Conservation (phyloP, 1,140 invertebrate genomes). For the Tachypleus tridentatus region DNA sequence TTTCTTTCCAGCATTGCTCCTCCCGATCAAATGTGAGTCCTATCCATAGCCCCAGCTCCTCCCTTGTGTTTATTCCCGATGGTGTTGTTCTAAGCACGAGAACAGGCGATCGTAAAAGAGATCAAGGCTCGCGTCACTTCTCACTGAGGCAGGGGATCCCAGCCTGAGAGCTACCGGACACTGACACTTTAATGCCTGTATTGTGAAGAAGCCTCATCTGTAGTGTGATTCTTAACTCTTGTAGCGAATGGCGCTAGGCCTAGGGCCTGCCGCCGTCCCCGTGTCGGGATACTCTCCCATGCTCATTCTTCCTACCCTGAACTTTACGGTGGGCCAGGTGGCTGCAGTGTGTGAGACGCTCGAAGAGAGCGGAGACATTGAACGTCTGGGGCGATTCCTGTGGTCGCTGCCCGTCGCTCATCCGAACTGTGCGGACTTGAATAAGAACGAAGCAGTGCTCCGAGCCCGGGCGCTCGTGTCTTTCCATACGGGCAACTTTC, state of each 20-base stretch:
- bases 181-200: too few species aligned
- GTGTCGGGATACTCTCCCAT: slow-evolving; percentile 37
- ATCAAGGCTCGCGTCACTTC: too few species aligned
- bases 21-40: too few species aligned
- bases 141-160: too few species aligned
- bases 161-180: too few species aligned
- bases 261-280: slow-evolving; percentile 14
- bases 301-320: slow-evolving; percentile 74
- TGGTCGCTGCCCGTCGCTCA: slow-evolving; percentile 91
- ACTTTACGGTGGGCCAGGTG: slow-evolving; percentile 66
- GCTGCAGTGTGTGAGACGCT: slow-evolving; percentile 96
- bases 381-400: slow-evolving; percentile 84
- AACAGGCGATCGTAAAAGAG: too few species aligned
- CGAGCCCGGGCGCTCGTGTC: slow-evolving; percentile 91
- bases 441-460: slow-evolving; percentile 88
- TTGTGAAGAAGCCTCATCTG: too few species aligned
- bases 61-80: too few species aligned
- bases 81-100: too few species aligned
- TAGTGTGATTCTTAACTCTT: too few species aligned
- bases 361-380: slow-evolving; percentile 96
- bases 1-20: too few species aligned
- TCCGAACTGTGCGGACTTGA: slow-evolving; percentile 83
- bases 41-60: too few species aligned
- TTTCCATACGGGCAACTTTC: slow-evolving; percentile 86
- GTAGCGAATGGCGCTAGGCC: slow-evolving; percentile 14